A percentile compares a stretch with the other conserved stretches of the same genome.
Evolutionary conservation across 2,113 vertebrate genomes (phyloP).

Genomic region (Proteles cristata): DNA sequence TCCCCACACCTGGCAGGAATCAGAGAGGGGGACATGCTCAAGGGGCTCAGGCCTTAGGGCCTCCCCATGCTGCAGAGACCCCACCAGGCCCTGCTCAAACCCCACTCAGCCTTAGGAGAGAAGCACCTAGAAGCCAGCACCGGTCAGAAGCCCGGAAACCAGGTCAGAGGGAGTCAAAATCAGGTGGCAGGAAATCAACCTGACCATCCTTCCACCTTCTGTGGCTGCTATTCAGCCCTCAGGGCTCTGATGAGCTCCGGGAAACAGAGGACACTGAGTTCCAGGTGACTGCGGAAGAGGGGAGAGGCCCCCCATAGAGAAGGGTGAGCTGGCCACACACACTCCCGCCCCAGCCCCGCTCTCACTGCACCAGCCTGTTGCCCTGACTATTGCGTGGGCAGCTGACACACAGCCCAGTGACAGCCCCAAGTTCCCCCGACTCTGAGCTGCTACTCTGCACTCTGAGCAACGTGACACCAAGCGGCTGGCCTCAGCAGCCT

Average conservation of each 20-base stretch:
- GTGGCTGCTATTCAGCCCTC: neutral
- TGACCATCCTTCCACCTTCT: neutral
- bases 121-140: neutral
- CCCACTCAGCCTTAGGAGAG: neutral
- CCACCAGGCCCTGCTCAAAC: accelerated
- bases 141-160: neutral
- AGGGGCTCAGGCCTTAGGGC: neutral
- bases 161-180: neutral
- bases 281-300: neutral
- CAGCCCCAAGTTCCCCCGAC: neutral
- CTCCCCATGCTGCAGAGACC: neutral
- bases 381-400: no score
- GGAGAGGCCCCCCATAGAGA: neutral
- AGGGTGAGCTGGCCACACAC: accelerated
- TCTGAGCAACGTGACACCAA: neutral
- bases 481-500: neutral
- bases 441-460: accelerated
- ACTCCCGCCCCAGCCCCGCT: accelerated
- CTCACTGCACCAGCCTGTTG: neutral
- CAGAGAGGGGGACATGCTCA: neutral
- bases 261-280: neutral
- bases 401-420: neutral
- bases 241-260: neutral
- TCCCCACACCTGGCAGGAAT: neutral
- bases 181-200: accelerated